Evolutionary conservation across 2,888 invertebrate genomes (phyloP).

Genomic region (Tillus elongatus): DNA sequence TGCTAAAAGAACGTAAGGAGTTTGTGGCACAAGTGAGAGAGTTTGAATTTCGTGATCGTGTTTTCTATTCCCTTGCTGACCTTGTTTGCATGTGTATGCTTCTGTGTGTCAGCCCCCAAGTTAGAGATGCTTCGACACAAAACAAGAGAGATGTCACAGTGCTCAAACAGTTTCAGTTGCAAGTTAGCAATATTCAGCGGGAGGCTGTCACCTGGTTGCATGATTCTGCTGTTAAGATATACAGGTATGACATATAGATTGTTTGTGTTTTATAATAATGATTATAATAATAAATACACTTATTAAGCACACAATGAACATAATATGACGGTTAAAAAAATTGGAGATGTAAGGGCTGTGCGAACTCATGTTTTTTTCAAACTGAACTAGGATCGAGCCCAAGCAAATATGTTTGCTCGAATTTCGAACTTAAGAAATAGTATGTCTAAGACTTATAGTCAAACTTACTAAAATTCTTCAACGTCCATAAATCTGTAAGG

Average conservation of each 20-base stretch:
- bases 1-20: conserved; percentile 59
- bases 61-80: conserved; percentile 76
- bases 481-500: neutral
- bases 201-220: conserved; percentile 85
- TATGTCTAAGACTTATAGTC: too few species aligned
- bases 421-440: too few species aligned
- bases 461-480: neutral
- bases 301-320: too few species aligned
- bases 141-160: conserved; percentile 45
- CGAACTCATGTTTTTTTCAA: conserved; percentile 7
- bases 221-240: conserved; percentile 66
- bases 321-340: too few species aligned
- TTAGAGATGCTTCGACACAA: conserved; percentile 55
- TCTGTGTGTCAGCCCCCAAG: conserved; percentile 63
- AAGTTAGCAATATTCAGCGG: conserved; percentile 61
- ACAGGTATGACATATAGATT: too few species aligned
- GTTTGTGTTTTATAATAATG: too few species aligned
- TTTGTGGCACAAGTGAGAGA: conserved; percentile 52
- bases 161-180: conserved; percentile 41
- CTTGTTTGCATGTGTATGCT: conserved; percentile 78
- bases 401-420: too few species aligned
- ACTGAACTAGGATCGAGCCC: too few species aligned
- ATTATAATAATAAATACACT: too few species aligned
- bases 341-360: too few species aligned
- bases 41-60: conserved; percentile 69